These are phyloP conservation scores for Aphidius colemani DNA, from an alignment of 2,888 invertebrate genomes.

Conservation along the genomic window DNA sequence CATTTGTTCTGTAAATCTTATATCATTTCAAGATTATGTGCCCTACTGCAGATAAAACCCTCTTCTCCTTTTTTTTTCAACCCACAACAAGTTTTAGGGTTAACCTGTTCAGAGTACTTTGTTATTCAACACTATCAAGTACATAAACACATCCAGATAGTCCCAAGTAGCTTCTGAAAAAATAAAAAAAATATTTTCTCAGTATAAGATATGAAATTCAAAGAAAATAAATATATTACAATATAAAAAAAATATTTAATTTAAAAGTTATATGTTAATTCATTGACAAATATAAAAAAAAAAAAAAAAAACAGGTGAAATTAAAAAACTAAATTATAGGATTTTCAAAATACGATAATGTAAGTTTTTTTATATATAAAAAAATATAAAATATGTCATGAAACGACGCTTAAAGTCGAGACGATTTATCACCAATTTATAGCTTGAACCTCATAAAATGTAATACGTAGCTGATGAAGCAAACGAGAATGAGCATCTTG, in stretches of 20 bases:
- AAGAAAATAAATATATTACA: not conserved
- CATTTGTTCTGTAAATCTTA: no score
- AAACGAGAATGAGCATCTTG: conserved; percentile 19
- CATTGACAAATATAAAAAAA: no score
- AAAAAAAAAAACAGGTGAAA: not conserved
- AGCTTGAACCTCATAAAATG: conserved; percentile 18
- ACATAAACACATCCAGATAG: conserved; percentile 50
- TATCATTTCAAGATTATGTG: no score
- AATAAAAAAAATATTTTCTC: not conserved
- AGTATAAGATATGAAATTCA: no score
- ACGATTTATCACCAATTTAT: conserved; percentile 8
- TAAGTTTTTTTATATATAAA: not conserved
- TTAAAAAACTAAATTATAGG: not conserved
- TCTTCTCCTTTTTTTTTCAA: no score
- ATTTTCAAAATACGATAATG: no score
- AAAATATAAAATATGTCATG: conserved; percentile 3
- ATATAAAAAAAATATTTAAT: not conserved
- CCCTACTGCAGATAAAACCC: no score
- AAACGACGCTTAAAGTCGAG: conserved; percentile 10
- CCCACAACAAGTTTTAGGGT: conserved; percentile 35
- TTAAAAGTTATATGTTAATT: no score
- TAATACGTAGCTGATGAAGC: conserved; percentile 18
- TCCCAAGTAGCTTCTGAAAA: conserved; percentile 44
- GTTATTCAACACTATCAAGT: conserved; percentile 51
- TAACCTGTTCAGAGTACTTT: conserved; percentile 49